phyloP scores from a whole-genome alignment of 30 jellyfish, hydroid and myxozoan species.

The Hydractinia symbiolongicarpus region DNA sequence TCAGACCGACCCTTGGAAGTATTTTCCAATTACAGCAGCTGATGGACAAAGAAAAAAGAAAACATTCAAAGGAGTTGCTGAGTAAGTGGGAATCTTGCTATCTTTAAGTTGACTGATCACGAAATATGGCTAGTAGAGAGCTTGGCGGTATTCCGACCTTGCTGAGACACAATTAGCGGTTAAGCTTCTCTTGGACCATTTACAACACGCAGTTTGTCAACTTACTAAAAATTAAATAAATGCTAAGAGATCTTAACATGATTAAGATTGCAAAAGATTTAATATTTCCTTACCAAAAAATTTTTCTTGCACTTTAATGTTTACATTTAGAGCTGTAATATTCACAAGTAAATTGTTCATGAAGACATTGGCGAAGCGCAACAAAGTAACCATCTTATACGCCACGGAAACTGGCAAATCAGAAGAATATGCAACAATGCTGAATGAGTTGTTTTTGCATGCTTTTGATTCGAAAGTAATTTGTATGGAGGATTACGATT shows the following conservation, averaged over 20 bases:
- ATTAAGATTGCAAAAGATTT: too few relatives aligned
- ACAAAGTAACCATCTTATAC: constrained; percentile 74
- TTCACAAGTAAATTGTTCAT: constrained; percentile 69
- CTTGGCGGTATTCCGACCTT: too few relatives aligned
- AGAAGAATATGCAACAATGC: constrained; percentile 51
- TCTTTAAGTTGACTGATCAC: too few relatives aligned
- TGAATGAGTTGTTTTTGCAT: constrained; percentile 32
- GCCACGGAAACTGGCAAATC: constrained; percentile 95
- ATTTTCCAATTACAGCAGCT: constrained; percentile 32
- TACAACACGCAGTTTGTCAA: too few relatives aligned
- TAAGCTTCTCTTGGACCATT: too few relatives aligned
- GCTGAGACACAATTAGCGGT: too few relatives aligned
- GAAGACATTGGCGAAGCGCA: constrained; percentile 80
- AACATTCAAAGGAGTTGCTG: constrained; percentile 75
- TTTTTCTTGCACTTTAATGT: too few relatives aligned
- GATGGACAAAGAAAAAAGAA: constrained; percentile 32
- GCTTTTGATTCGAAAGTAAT: constrained; percentile 58
- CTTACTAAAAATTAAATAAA: too few relatives aligned
- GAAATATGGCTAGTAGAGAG: too few relatives aligned
- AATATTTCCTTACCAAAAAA: too few relatives aligned
- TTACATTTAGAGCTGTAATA: constrained; percentile 76
- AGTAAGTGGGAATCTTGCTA: constrained; percentile 30
- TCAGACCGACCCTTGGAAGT: constrained; percentile 77
- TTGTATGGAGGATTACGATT: constrained; percentile 75
- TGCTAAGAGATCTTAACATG: too few relatives aligned